phyloP scores from a whole-genome alignment of 1,140 invertebrate species.

The Hycleus phaleratus region DNA sequence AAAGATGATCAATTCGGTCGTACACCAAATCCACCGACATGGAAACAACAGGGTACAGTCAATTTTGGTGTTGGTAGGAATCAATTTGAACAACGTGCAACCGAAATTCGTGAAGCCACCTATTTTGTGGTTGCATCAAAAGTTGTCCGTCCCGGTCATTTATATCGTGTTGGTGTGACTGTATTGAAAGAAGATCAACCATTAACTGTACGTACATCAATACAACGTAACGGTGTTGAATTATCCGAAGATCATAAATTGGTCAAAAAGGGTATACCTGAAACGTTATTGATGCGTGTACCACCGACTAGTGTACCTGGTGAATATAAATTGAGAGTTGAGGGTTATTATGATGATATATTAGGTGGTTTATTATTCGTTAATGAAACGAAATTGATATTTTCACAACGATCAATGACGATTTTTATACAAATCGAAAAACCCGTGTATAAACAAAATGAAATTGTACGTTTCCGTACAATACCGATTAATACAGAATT shows the following conservation, averaged over 20 bases:
- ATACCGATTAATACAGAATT: constrained; percentile 86
- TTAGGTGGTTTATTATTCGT: constrained; percentile 77
- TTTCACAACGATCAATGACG: constrained; percentile 86
- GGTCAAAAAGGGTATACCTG: constrained; percentile 71
- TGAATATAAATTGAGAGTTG: constrained; percentile 77
- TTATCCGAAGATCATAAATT: constrained; percentile 66
- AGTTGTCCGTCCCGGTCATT: constrained; percentile 77
- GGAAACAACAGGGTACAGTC: background rate
- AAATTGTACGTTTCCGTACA: constrained; percentile 80
- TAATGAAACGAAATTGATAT: constrained; percentile 71
- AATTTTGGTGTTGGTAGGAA: background rate
- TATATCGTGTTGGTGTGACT: constrained; percentile 75
- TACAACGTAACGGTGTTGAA: constrained; percentile 81
- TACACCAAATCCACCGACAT: background rate
- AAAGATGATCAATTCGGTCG: constrained; percentile 5
- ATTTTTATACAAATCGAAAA: constrained; percentile 95
- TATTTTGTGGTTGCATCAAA: constrained; percentile 82
- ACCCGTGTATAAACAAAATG: constrained; percentile 89
- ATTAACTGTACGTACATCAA: constrained; percentile 72
- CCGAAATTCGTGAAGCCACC: constrained; percentile 38
- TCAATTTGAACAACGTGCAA: background rate
- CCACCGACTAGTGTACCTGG: constrained; percentile 75
- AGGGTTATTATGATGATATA: constrained; percentile 78
- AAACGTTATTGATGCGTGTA: constrained; percentile 75
- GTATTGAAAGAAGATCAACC: constrained; percentile 64